Evolutionary conservation across 2,113 vertebrate genomes (phyloP).

Genomic region (Theropithecus gelada): DNA sequence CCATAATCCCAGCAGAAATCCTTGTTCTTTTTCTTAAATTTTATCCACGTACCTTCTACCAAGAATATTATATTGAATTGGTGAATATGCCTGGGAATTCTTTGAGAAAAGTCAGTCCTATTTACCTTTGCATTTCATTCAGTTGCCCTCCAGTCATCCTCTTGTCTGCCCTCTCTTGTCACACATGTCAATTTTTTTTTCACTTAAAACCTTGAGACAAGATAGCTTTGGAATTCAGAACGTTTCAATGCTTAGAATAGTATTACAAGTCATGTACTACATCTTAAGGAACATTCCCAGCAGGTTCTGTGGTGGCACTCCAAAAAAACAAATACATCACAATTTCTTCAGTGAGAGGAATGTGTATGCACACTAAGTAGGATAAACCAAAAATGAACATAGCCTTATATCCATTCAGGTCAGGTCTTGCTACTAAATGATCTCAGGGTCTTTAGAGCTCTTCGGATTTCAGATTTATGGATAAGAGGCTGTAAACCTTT

Average conservation of each 20-base stretch:
- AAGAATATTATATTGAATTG: background rate
- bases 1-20: background rate
- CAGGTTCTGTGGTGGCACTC: background rate
- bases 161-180: background rate
- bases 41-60: background rate
- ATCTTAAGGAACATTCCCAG: background rate
- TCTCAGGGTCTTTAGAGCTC: background rate
- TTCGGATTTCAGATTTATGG: background rate
- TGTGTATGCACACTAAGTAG: background rate
- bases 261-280: background rate
- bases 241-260: background rate
- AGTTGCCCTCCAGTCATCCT: background rate
- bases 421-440: background rate
- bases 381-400: background rate
- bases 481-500: background rate
- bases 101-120: background rate
- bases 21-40: background rate
- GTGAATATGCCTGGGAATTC: background rate
- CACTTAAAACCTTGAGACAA: background rate
- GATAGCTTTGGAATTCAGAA: background rate
- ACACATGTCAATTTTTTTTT: background rate
- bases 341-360: background rate
- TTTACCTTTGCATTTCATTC: background rate
- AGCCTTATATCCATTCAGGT: background rate
- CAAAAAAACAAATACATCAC: background rate